Conservation (phyloP, 2,888 invertebrate species). For the Drosophila buzzatii region DNA sequence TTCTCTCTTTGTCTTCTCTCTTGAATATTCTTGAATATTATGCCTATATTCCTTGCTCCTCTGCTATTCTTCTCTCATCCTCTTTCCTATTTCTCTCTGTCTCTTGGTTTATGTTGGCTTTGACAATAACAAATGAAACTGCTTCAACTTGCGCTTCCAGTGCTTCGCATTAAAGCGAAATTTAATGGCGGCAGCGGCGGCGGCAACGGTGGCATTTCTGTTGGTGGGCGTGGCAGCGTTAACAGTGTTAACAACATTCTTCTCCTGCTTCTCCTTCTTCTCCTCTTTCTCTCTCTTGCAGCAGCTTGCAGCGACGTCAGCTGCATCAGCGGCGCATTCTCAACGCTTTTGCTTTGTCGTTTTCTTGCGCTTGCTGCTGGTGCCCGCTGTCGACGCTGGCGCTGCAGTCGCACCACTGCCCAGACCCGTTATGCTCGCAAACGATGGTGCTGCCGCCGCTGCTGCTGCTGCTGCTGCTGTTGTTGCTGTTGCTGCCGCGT, state of each 20-base stretch:
- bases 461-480: conserved; percentile 30
- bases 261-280: neutral
- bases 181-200: conserved; percentile 55
- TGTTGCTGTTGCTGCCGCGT: conserved; percentile 21
- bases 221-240: conserved; percentile 21
- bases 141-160: conserved; percentile 68
- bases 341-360: conserved; percentile 84
- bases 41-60: neutral
- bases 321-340: conserved; percentile 45
- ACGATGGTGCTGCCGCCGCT: conserved; percentile 52
- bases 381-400: conserved; percentile 53
- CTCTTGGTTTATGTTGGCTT: conserved; percentile 42
- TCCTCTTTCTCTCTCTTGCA: neutral
- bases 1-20: conserved; percentile 4
- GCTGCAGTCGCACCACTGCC: conserved; percentile 44
- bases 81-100: neutral
- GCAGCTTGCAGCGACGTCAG: neutral
- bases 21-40: neutral
- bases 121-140: conserved; percentile 68
- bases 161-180: conserved; percentile 75
- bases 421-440: conserved; percentile 71
- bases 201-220: conserved; percentile 24
- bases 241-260: conserved; percentile 8
- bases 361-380: conserved; percentile 83
- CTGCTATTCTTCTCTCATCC: neutral